Conservation (phyloP, 2,888 invertebrate species). For the Chydorus sphaericus region DNA sequence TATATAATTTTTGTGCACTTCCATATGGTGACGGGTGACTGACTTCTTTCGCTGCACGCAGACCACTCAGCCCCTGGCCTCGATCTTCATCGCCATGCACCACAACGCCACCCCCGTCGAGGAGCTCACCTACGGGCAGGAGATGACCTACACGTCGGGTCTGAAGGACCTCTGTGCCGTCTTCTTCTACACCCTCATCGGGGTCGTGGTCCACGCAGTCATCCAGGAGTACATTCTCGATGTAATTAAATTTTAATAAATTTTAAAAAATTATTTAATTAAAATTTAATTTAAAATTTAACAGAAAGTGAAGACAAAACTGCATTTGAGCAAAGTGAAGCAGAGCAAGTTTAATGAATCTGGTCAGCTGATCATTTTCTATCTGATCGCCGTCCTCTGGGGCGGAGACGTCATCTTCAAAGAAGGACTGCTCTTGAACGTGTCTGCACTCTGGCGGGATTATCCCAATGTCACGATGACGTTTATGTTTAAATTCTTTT, state of each 20-base stretch:
- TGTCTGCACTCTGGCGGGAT: conserved; percentile 52
- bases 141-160: conserved; percentile 67
- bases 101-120: conserved; percentile 57
- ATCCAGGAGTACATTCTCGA: conserved; percentile 96
- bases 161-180: conserved; percentile 81
- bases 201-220: conserved; percentile 94
- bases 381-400: conserved; percentile 76
- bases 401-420: conserved; percentile 77
- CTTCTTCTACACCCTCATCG: conserved; percentile 92
- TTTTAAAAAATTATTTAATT: no score
- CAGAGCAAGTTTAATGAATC: conserved; percentile 92
- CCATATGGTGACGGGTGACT: not conserved
- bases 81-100: conserved; percentile 86
- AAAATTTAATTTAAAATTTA: conserved; percentile 30
- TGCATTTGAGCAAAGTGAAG: conserved; percentile 91
- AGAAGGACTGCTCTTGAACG: conserved; percentile 33
- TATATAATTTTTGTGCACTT: not conserved
- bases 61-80: conserved; percentile 80
- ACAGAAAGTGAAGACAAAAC: conserved; percentile 85
- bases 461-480: conserved; percentile 58
- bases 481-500: conserved; percentile 85
- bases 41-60: conserved; percentile 28
- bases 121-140: conserved; percentile 17
- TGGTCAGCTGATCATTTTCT: conserved; percentile 85
- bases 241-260: no score